Evolutionary conservation across 2,797 vertebrate species (phyloP).

Genomic region (Sardinella longiceps): DNA sequence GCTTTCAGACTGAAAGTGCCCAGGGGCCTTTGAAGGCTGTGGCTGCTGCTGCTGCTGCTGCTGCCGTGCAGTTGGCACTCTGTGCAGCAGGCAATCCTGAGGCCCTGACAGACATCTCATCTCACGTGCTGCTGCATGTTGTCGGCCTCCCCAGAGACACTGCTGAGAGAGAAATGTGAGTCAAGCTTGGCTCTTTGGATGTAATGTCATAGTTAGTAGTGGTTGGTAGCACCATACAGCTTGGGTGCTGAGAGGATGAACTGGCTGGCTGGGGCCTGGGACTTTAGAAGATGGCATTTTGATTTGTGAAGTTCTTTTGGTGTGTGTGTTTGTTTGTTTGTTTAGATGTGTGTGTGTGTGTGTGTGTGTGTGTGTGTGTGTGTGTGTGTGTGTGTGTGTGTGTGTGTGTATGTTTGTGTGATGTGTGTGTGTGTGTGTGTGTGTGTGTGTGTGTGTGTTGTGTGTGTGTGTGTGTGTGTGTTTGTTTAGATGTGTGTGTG

Average conservation of each 20-base stretch:
- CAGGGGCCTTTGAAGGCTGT: conserved; percentile 35
- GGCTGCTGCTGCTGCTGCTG: too few relatives aligned
- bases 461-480: neutral
- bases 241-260: neutral
- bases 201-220: too few relatives aligned
- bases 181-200: neutral
- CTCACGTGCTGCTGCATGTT: conserved; percentile 40
- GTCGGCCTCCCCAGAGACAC: neutral
- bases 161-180: neutral
- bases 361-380: too few relatives aligned
- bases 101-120: conserved; percentile 43
- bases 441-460: too few relatives aligned
- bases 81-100: conserved; percentile 56
- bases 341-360: neutral
- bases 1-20: conserved; percentile 63
- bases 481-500: neutral
- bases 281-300: neutral
- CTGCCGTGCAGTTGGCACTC: conserved; percentile 48
- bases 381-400: too few relatives aligned
- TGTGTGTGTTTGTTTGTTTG: neutral
- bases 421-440: neutral
- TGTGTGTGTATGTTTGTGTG: too few relatives aligned
- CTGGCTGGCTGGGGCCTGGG: too few relatives aligned
- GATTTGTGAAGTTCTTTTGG: neutral
- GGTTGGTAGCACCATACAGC: neutral